Conservation (phyloP, 2,113 vertebrate species). For the Sorex araneus region DNA sequence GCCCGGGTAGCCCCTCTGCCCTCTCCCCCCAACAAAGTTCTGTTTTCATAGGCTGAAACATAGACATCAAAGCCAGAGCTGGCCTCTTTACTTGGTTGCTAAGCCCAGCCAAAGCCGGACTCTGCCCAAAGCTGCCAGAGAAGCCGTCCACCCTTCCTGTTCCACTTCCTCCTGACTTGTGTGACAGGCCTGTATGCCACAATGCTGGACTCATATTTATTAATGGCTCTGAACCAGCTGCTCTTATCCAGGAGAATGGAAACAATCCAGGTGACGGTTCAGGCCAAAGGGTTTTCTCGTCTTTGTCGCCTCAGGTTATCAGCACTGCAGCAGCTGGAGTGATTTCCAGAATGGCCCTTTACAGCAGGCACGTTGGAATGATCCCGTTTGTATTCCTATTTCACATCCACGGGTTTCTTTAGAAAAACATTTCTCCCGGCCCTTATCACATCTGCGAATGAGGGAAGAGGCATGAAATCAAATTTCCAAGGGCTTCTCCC, state of each 20-base stretch:
- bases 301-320: not conserved
- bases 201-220: too few species aligned
- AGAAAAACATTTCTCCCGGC: not conserved
- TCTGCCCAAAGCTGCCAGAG: not conserved
- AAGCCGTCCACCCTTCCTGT: not conserved
- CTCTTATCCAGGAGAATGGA: not conserved
- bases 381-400: not conserved
- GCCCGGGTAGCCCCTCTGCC: too few species aligned
- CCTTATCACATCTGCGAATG: not conserved
- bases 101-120: not conserved
- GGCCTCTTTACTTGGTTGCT: not conserved
- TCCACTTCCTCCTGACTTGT: too few species aligned
- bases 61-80: not conserved
- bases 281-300: not conserved
- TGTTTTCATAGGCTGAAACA: slow-evolving; percentile 12
- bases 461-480: not conserved
- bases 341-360: not conserved
- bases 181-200: not conserved
- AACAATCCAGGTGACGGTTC: not conserved
- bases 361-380: not conserved
- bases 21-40: not conserved
- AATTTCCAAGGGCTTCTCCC: slow-evolving; percentile 23
- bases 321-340: not conserved
- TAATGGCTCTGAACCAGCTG: not conserved
- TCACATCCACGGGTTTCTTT: slow-evolving; percentile 13